Evolutionary conservation across 2,113 vertebrate species (phyloP), one percentile per base, ranked within the genome.

Genomic region (Heterocephalus glaber): DNA sequence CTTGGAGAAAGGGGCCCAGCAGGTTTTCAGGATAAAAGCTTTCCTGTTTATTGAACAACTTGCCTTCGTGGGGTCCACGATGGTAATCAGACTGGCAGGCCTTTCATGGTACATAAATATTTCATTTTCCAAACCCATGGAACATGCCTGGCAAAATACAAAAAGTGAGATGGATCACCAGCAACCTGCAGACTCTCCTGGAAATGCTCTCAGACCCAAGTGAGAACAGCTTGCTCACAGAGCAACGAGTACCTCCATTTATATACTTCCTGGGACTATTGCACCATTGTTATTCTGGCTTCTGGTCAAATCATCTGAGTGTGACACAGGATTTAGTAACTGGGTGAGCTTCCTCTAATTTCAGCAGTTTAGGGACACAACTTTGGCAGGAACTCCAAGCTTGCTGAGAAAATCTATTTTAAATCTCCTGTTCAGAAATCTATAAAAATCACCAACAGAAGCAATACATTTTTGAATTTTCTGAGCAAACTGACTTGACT

Each of bases 11-110:
- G 44, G 63, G 0, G 0, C 74, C 58, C 95, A 89, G 95, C 86
- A 96, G 72, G 89, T 92, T 94, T 89, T 86, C 79, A 87, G 74
- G 80, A 95, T 92, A 65, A 97, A 97, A 93, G 61, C 74, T 92
- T 92, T 97, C 89, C 90, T 94, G 93, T 96, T 97, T 96, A 92
- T 93, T 87, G 80, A 97, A 90, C 63, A 77, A 5, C 77, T 83
- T 54, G 84, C 80, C 89, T 96, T 93, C 1, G 0, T 79, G 49
- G 91, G 68, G 68, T 91, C 22, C 68, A 35, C 44, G 47, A 68
- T 81, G 89, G 47, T 63, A 88, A 89, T 96, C 80, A 90, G 52
- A 65, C 22, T 89, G 96, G 74, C 79, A 92, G 61, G 47, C 47
- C 66, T 66, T 82, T n/a, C 9, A 1, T 1, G 20, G 33, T 66